Evolutionary conservation across 2,113 vertebrate species (phyloP).

Genomic region (Hippocampus guttulatus): DNA sequence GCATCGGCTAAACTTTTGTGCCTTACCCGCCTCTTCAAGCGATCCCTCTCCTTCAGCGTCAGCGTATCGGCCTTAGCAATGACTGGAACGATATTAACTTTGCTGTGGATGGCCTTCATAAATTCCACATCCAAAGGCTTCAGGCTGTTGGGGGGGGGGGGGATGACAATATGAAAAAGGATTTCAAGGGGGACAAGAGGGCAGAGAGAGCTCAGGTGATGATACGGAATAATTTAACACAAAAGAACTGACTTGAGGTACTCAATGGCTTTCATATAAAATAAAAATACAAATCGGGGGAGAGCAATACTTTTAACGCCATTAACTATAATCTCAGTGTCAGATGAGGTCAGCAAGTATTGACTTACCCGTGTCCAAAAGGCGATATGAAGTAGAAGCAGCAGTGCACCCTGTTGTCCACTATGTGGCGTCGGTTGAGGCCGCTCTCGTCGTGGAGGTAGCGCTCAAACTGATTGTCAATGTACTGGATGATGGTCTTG

Average conservation of each 20-base stretch:
- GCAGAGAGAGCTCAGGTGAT: neutral
- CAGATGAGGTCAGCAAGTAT: neutral
- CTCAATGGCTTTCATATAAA: neutral
- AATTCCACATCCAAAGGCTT: slow-evolving; percentile 89
- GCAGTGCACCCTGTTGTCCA: slow-evolving; percentile 86
- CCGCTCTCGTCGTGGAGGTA: slow-evolving; percentile 87
- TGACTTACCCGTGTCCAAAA: slow-evolving; percentile 81
- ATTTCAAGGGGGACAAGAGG: neutral
- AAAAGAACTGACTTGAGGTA: neutral
- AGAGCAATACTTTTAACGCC: neutral
- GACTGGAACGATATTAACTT: slow-evolving; percentile 89
- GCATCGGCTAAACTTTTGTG: neutral
- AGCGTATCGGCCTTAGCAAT: slow-evolving; percentile 86
- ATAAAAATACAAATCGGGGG: neutral
- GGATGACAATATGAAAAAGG: neutral
- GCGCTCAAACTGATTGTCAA: slow-evolving; percentile 84
- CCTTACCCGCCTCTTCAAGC: slow-evolving; percentile 83
- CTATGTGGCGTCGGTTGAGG: slow-evolving; percentile 83
- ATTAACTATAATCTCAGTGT: neutral
- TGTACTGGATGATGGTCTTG: slow-evolving; percentile 87
- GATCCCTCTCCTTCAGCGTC: slow-evolving; percentile 82
- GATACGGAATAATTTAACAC: neutral
- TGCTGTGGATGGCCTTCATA: slow-evolving; percentile 88
- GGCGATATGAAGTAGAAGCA: slow-evolving; percentile 95
- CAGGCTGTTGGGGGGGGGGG: slow-evolving; percentile 55